Base-by-base conservation (phyloP, 2,113 vertebrate genomes). In the Phainopepla nitens region DNA sequence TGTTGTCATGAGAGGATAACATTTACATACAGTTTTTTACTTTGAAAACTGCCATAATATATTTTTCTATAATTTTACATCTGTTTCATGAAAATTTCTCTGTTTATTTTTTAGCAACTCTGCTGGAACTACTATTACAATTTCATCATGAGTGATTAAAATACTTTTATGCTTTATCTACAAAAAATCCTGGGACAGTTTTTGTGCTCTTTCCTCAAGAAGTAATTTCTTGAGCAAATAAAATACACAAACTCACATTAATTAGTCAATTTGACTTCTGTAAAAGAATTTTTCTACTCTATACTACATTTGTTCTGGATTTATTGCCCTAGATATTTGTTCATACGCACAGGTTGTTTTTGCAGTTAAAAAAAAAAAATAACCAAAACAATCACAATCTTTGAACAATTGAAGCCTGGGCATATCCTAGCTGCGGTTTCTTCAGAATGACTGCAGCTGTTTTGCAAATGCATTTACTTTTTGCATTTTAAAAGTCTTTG, bases 11-110 rank as follows among this genome's bases (percentile, higher is more conserved):
- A 70, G n/a, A 77, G 3, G 1, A 42, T 47, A 79, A 39, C 15
- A 71, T 18, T 10, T 35, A n/a, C 2, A 1, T 24, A 41, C 0
- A 1, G 0, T 0, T 57, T 82, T 78, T 57, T 64, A 20, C 7
- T 76, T 72, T 82, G 50, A 50, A 71, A 75, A 53, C 7, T 60
- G 5, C 60, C 28, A 51, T n/a, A 33, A 36, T 36, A 29, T 15
- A n/a, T 62, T 75, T 89, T 87, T 84, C 15, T 56, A n/a, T 79
- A 35, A 7, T 45, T 86, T n/a, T 39, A 76, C 1, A 25, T 64
- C 56, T 54, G 20, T n/a, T 79, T 12, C 51, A 89, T 44, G 45
- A 70, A 41, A 29, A 3, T 6, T 8, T 35, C 2, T 19, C 23
- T 54, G 5, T 10, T 80, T 35, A 53, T 68, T 90, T 66, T 27